These are phyloP conservation scores for Aromia moschata DNA, from an alignment of 2,888 invertebrate genomes.

Conservation along the genomic window DNA sequence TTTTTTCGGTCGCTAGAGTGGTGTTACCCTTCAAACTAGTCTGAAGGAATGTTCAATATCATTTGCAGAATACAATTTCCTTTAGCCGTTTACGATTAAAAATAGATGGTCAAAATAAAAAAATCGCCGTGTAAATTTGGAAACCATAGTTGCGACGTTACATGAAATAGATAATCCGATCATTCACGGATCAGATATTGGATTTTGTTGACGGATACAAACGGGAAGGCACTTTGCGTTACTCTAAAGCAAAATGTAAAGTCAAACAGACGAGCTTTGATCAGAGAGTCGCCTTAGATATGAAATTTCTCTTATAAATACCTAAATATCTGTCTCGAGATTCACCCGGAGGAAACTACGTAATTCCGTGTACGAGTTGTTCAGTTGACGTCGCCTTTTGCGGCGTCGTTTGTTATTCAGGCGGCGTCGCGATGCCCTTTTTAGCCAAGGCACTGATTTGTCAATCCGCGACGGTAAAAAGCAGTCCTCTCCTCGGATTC, in stretches of 20 bases:
- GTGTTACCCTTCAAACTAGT: no score
- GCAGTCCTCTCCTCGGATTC: constrained; percentile 42
- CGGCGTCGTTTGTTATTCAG: constrained; percentile 53
- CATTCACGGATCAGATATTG: no score
- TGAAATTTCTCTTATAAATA: constrained; percentile 38
- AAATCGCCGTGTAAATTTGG: no score
- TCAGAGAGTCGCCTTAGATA: constrained; percentile 35
- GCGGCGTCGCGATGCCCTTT: constrained; percentile 49
- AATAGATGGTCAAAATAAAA: no score
- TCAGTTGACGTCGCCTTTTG: constrained; percentile 43
- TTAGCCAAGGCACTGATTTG: constrained; percentile 50
- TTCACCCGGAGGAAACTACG: constrained; percentile 39
- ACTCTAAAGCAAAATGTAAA: constrained; percentile 35
- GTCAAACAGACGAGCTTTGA: constrained; percentile 41
- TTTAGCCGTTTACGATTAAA: no score
- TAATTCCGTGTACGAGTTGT: constrained; percentile 44
- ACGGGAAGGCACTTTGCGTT: constrained; percentile 38
- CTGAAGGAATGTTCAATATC: no score
- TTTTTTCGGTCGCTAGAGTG: no score
- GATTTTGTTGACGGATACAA: constrained; percentile 35
- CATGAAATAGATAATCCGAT: no score
- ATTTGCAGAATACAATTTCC: no score
- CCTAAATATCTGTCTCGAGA: constrained; percentile 33
- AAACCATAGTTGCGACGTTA: no score
- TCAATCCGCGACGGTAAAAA: constrained; percentile 50